Conservation (phyloP, 2,888 invertebrate species). For the Hofmannophila pseudospretella region DNA sequence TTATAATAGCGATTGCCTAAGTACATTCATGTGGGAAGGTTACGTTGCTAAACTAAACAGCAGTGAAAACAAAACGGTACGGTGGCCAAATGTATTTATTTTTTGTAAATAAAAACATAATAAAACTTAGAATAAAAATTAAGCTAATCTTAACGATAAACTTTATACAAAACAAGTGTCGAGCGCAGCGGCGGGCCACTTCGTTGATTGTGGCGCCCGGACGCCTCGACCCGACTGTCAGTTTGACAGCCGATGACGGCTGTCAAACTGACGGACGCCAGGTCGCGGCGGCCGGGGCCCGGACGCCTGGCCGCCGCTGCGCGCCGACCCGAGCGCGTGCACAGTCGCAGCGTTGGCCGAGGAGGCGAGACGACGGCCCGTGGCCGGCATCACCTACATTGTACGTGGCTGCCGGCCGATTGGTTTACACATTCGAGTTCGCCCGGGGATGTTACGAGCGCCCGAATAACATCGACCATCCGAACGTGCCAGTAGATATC, state of each 20-base stretch:
- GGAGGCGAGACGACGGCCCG: conserved; percentile 37
- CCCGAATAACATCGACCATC: conserved; percentile 54
- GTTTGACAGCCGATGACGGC: conserved; percentile 12
- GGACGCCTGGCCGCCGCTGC: conserved; percentile 63
- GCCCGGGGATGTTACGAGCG: conserved; percentile 38
- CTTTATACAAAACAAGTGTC: conserved; percentile 73
- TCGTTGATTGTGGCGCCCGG: conserved; percentile 28
- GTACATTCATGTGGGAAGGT: conserved; percentile 1
- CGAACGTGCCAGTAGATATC: conserved; percentile 28
- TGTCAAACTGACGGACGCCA: conserved; percentile 23
- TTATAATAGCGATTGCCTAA: not conserved
- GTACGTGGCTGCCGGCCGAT: conserved; percentile 61
- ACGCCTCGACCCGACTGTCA: conserved; percentile 10
- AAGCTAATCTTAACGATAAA: conserved; percentile 66
- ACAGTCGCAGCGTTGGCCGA: conserved; percentile 72
- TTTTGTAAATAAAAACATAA: conserved; percentile 68
- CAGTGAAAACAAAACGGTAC: conserved; percentile 31
- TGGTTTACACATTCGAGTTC: conserved; percentile 55
- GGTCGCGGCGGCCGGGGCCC: conserved; percentile 2
- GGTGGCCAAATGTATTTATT: conserved; percentile 79
- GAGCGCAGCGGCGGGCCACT: conserved; percentile 65
- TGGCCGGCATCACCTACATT: conserved; percentile 68
- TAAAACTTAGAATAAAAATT: conserved; percentile 58
- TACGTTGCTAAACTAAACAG: too few relatives aligned
- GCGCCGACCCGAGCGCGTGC: conserved; percentile 67